A percentile compares a stretch with the other conserved stretches of the same genome.
phyloP scores from a whole-genome alignment of 2,113 vertebrate genomes.

The cat (Felis catus) region DNA sequence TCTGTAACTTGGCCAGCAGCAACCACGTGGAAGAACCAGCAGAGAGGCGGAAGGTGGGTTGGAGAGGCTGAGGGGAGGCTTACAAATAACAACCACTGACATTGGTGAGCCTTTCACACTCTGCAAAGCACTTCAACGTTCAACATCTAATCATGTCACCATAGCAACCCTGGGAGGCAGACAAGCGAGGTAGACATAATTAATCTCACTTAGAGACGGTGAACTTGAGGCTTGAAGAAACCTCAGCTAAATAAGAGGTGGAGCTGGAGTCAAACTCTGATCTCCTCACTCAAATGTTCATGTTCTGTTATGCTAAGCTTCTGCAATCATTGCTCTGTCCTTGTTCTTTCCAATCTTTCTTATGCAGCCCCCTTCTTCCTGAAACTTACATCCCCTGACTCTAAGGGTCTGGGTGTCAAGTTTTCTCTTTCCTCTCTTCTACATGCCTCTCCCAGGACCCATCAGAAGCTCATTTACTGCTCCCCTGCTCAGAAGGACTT shows the following conservation, averaged over 20 bases:
- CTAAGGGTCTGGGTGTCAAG: fast-evolving
- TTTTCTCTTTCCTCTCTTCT: background rate
- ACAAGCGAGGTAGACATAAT: background rate
- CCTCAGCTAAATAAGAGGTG: background rate
- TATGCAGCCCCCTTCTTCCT: background rate
- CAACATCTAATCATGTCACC: background rate
- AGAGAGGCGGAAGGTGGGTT: slow-evolving; percentile 22
- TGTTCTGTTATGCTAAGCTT: background rate
- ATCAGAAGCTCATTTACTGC: background rate
- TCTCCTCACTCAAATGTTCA: background rate
- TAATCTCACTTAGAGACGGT: background rate
- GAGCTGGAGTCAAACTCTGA: background rate
- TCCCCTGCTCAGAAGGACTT: background rate
- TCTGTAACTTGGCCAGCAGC: background rate
- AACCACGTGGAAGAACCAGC: background rate
- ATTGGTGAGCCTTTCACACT: background rate
- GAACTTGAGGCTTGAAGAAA: background rate
- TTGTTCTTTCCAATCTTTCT: background rate
- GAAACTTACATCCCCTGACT: background rate
- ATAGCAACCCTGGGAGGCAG: background rate
- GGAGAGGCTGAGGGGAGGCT: background rate
- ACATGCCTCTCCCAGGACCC: background rate
- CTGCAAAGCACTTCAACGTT: background rate
- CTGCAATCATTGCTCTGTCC: background rate
- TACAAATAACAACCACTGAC: background rate